Conservation (phyloP, 64 coral and sea anemone species). For the Dendronephthya gigantea region DNA sequence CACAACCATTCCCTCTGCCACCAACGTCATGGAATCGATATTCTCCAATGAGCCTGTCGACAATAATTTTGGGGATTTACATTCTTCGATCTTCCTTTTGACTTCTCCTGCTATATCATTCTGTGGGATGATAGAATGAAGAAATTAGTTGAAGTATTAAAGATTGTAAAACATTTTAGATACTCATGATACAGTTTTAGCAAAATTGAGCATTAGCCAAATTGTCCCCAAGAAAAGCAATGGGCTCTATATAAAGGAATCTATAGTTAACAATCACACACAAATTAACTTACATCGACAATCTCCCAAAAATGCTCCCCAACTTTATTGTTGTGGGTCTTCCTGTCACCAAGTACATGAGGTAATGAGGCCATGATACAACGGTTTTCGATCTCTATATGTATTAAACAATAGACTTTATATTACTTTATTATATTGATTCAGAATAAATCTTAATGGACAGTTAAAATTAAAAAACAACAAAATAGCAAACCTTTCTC, state of each 20-base stretch:
- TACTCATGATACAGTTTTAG: background rate
- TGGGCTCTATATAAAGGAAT: background rate
- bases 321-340: background rate
- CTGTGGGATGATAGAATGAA: too few relatives aligned
- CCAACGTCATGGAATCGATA: background rate
- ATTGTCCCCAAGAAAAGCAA: too few relatives aligned
- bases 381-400: background rate
- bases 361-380: background rate
- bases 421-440: too few relatives aligned
- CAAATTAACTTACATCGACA: background rate
- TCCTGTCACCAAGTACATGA: background rate
- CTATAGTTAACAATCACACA: background rate
- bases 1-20: conserved; percentile 27
- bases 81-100: background rate
- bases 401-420: too few relatives aligned
- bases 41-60: conserved; percentile 10
- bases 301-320: background rate
- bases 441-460: too few relatives aligned
- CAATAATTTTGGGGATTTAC: background rate
- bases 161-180: background rate
- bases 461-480: background rate
- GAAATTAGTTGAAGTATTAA: too few relatives aligned
- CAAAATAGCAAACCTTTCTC: background rate
- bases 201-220: too few relatives aligned
- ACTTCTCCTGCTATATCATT: too few relatives aligned